Evolutionary conservation across 1,140 invertebrate species (phyloP), one percentile per base, ranked within the genome.

Genomic region (Coboldia fuscipes): DNA sequence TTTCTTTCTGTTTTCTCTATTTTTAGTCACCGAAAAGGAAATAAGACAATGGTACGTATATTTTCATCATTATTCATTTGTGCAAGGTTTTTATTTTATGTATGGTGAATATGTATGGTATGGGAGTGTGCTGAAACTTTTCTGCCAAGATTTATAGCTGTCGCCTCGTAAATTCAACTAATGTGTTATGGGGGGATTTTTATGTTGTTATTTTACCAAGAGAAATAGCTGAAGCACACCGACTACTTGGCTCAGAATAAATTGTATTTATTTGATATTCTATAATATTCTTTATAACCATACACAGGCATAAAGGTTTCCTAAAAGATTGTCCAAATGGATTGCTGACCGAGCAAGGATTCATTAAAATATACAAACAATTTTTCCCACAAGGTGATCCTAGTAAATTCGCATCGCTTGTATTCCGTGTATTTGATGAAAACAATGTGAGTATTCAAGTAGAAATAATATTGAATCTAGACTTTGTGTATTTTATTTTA

Each of bases 331-430:
- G 84, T 60, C 84, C 84, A 18, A 83, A 90, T 54, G 84, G 84
- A 38, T 68, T 85, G 42, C 70, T 89, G 14, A 89, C 83, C 39
- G 84, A 90, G 61, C 81, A 88, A 72, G 92, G 89, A 37, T 97
- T 97, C 64, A 89, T 96, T 54, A 92, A 88, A 65, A 97, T 97
- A 54, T 97, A 97, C 68, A 89, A 92, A 63, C 90, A 97, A 61
- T 97, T 97, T 63, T 97, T 97, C 60, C 90, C 92, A 33, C 83
- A 94, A 72, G 88, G 89, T 42, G 89, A 97, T 66, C 90, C 92
- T 15, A 89, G 84, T 44, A 94, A 94, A 64, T 97, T 97, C 58
- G 89, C 92, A 14, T 81, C 83, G 18, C 70, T 94, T 44, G 89
- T 97, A 17, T 97, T 97, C 65, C 76, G 90, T 54, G 92, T 97